Conservation (phyloP, 2,113 vertebrate species). For the Serilophus lunatus region DNA sequence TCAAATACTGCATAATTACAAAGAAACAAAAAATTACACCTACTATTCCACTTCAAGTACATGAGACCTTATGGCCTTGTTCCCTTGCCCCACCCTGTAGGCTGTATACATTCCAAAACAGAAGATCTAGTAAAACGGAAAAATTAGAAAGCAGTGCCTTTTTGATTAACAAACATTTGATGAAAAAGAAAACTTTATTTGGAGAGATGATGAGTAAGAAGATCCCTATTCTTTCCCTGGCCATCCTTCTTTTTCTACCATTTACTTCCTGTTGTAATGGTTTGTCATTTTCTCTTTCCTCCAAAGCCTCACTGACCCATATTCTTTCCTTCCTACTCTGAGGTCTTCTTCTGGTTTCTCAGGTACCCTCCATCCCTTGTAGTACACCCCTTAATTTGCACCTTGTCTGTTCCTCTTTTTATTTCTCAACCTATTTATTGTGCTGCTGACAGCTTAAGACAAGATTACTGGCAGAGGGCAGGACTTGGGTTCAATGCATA, state of each 20-base stretch:
- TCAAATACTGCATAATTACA: not conserved
- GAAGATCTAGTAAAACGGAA: not conserved
- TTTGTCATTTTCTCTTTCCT: not conserved
- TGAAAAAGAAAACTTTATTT: not conserved
- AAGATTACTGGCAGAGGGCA: not conserved
- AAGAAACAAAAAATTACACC: not conserved
- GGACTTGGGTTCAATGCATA: not conserved
- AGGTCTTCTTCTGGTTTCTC: not conserved
- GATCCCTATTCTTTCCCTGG: not conserved
- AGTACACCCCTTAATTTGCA: not conserved
- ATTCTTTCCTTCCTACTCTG: not conserved
- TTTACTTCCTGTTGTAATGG: not conserved
- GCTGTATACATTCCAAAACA: not conserved
- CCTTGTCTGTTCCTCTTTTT: not conserved
- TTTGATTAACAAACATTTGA: not conserved
- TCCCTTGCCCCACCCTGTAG: not conserved
- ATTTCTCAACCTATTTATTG: not conserved
- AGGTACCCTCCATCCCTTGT: rapidly evolving
- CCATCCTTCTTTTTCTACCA: not conserved
- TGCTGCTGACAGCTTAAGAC: not conserved
- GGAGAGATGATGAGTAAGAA: not conserved
- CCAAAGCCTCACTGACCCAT: not conserved
- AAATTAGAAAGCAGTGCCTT: not conserved
- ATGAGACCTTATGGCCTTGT: not conserved
- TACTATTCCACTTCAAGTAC: not conserved